Evolutionary conservation across 2,797 vertebrate species (phyloP).

Genomic region (Bryconaethiops microstoma): DNA sequence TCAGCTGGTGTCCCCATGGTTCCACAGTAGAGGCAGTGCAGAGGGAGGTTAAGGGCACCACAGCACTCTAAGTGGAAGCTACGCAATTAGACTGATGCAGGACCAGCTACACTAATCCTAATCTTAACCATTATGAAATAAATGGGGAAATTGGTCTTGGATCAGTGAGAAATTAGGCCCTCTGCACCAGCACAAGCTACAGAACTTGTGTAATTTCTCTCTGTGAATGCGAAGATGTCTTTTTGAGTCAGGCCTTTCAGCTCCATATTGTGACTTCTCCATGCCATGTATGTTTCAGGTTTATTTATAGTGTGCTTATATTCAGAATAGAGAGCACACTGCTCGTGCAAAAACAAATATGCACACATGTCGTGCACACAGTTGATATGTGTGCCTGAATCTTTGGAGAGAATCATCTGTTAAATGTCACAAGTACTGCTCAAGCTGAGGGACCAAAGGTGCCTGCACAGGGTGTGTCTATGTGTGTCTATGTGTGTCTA

Average conservation of each 20-base stretch:
- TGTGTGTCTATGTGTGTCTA: no score
- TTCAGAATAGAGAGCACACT: background rate
- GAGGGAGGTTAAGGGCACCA: slow-evolving; percentile 44
- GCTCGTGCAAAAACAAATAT: background rate
- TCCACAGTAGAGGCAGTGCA: slow-evolving; percentile 36
- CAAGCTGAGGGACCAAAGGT: background rate
- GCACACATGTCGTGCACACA: background rate
- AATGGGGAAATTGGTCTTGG: slow-evolving; percentile 31
- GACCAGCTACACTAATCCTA: slow-evolving; percentile 36
- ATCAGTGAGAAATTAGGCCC: slow-evolving; percentile 10
- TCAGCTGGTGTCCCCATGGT: slow-evolving; percentile 62
- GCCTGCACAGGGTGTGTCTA: background rate
- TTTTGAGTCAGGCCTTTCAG: slow-evolving; percentile 48
- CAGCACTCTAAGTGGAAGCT: slow-evolving; percentile 34
- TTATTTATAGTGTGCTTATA: slow-evolving; percentile 41
- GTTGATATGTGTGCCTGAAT: background rate
- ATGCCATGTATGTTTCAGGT: slow-evolving; percentile 38
- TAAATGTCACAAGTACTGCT: background rate
- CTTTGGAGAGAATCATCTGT: background rate
- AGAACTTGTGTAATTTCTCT: slow-evolving; percentile 3
- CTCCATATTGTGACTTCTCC: slow-evolving; percentile 37
- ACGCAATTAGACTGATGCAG: slow-evolving; percentile 34
- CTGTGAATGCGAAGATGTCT: slow-evolving; percentile 24
- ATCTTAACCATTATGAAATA: slow-evolving; percentile 47
- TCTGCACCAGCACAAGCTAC: slow-evolving; percentile 6